Evolutionary conservation across 2,113 vertebrate genomes (phyloP), one percentile per base, ranked within the genome.

Genomic region (Pterocles burchelli): DNA sequence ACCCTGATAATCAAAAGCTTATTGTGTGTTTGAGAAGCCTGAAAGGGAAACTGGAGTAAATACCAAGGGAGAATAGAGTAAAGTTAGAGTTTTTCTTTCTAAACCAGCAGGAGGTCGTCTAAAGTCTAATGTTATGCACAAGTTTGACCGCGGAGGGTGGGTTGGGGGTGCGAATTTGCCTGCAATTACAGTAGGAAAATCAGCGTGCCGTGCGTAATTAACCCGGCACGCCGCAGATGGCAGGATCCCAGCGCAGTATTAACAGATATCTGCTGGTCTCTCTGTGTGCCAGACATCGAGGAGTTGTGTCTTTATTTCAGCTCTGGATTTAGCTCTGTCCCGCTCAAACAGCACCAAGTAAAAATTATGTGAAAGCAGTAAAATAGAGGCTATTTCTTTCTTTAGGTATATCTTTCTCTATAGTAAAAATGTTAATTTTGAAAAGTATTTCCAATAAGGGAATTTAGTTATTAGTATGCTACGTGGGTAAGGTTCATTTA

Each of bases 1-100:
- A 90, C 95, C 95, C 89, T 91, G 97, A 98, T 98, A 98, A 97
- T 98, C 98, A 98, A 98, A 97, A 98, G 97, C 98, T 97, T 98
- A 96, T 98, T 98, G 97, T 98, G 96, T 97, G 95, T 97, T 96
- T 92, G 94, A 97, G 96, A 97, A 96, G 79, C 95, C 93, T 97
- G 97, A 98, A 97, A 97, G 93, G 92, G 97, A 97, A 98, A 96
- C 90, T 90, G 93, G 96, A 97, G 88, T 85, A 97, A 97, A 96
- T 97, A 95, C 96, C 97, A 94, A 95, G 98, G 97, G 98, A 97
- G 70, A 95, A 61, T 7, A 94, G 97, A 97, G 94, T 96, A 95
- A 96, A 98, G 96, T 96, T 95, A 59, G 85, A 95, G 92, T 94
- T 97, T 98, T 98, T 95, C 88, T 96, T 97, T 97, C 84, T 29